Base-by-base conservation (phyloP, 2,888 invertebrate species). In the Xestobium rufovillosum region DNA sequence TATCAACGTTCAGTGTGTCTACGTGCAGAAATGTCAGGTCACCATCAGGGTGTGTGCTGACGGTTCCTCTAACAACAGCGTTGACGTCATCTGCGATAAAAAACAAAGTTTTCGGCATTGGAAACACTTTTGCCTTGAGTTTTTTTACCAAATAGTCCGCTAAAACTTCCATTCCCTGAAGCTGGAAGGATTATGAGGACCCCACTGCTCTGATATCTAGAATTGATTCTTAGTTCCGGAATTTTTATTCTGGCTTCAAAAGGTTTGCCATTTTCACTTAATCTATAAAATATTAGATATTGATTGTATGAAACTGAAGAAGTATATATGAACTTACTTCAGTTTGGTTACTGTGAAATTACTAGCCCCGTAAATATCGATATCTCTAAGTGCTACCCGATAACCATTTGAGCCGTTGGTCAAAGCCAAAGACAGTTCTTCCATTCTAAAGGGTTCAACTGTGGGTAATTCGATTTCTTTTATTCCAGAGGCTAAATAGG, bases 121-220 rank as follows among this genome's bases (percentile, higher is more conserved):
- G 6, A 19, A 19, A 19, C n/a, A 19, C n/a, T 19, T 19, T n/a
- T n/a, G n/a, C n/a, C n/a, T n/a, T n/a, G n/a, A n/a, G n/a, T n/a
- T n/a, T n/a, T n/a, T n/a, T n/a, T 61, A 73, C 75, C 73, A 51
- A 82, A 74, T 32, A 69, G 63, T 26, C 78, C 79, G 53, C 75
- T 72, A 53, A 81, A 81, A 4, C 78, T 78, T 15, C 81, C 81
- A 43, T 77, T 78, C 37, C 81, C 81, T 44, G 76, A 78, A 1
- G 81, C 81, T 4, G 81, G 82, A 29, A 82, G 68, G 42, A 82
- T 80, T 41, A 82, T 69, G 27, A 82, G 60, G 3, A 81, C 73
- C 1, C 82, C 82, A 35, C 76, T 75, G 52, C 81, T 81, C 9
- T 73, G 72, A 56, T 82, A 82, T 50, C 73, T 71, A 3, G 81